Evolutionary conservation across 2,888 invertebrate species (phyloP), one percentile per base, ranked within the genome.

Genomic region (Drosophila buzzatii): DNA sequence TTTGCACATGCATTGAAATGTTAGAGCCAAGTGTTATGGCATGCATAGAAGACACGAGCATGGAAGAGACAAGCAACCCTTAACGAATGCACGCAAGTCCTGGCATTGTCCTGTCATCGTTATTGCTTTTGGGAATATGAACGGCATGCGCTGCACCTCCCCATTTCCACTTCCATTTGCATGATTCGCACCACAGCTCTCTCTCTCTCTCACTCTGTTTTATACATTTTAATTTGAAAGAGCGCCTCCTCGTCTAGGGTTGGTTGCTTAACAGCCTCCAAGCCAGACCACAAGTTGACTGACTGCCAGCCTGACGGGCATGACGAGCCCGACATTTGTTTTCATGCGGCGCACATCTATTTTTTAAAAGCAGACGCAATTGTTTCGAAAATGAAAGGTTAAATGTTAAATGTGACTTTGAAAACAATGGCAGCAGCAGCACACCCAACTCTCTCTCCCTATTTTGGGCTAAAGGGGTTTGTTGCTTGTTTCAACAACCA

Each of bases 301-400:
- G 63, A 33, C 63, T 70, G 73, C 31, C 63, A 42, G 27, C 20
- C 68, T 61, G 76, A 66, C 69, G 56, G 2, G 23, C 45, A 23
- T 10, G 56, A 44, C 56, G 56, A 44, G 47, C 39, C 39, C 27
- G 49, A 49, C 59, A 75, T 79, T 84, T 77, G 78, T 77, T 74
- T 74, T 72, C 81, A 77, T 81, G 82, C 72, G 73, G 74, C 75
- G 71, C 75, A 73, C 85, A 88, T 85, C 81, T 81, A 89, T 89
- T 83, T 89, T 89, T 86, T 86, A 89, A 81, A 83, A 83, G 86
- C 86, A 85, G 85, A 85, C 90, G 86, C 90, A 87, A 87, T 89
- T 90, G 87, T 90, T 89, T 88, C 83, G 90, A 89, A 89, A 87
- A 86, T 86, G 82, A 89, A 87, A 89, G 87, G 87, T 90, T 88